phyloP scores from a whole-genome alignment of 2,888 invertebrate species.

The Chydorus sphaericus region DNA sequence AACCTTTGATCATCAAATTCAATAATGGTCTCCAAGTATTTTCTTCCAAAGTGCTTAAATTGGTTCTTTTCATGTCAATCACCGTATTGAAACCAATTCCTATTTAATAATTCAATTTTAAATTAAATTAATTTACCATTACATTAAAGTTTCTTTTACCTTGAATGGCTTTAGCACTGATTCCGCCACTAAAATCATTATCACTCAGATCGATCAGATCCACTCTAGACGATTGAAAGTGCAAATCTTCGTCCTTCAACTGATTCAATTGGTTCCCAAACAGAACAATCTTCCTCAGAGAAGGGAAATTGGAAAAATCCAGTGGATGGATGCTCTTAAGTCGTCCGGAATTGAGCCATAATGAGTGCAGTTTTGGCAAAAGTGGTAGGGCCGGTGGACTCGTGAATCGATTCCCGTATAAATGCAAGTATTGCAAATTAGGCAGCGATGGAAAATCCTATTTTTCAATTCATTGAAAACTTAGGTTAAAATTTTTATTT shows the following conservation, averaged over 20 bases:
- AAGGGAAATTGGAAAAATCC: constrained; percentile 4
- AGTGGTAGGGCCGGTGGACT: not conserved
- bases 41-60: constrained; percentile 1
- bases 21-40: constrained; percentile 3
- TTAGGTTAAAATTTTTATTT: no score
- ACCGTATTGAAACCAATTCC: constrained; percentile 7
- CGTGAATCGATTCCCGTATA: constrained; percentile 6
- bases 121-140: not conserved
- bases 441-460: constrained; percentile 10
- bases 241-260: not conserved
- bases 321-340: not conserved
- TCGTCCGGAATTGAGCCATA: not conserved
- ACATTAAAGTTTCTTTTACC: no score
- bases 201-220: constrained; percentile 9
- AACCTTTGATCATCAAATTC: not conserved
- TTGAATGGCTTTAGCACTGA: not conserved
- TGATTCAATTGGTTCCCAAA: constrained; percentile 1
- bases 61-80: constrained; percentile 2
- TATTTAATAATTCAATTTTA: not conserved
- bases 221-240: not conserved
- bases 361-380: not conserved
- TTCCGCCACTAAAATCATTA: not conserved
- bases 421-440: constrained; percentile 1
- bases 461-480: not conserved
- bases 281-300: constrained; percentile 5